Conservation (phyloP, 2,888 invertebrate species). For the Meteorus colon region DNA sequence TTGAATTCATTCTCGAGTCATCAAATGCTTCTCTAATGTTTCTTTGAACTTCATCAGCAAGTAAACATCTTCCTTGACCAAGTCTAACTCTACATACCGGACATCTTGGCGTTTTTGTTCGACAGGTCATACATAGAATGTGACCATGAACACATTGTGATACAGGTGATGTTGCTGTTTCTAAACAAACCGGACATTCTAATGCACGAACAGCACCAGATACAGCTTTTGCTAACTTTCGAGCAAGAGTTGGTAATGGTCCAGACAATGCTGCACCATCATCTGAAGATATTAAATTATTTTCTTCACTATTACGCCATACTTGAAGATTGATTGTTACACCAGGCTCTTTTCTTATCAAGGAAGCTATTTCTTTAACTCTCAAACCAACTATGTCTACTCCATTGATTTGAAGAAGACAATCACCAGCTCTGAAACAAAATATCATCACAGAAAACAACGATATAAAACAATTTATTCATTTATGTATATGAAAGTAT, state of each 20-base stretch:
- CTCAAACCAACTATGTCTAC: slow-evolving; percentile 76
- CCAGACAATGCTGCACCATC: slow-evolving; percentile 60
- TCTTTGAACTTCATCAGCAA: slow-evolving; percentile 68
- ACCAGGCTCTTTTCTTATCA: slow-evolving; percentile 58
- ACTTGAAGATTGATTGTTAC: slow-evolving; percentile 60
- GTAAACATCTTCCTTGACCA: slow-evolving; percentile 69
- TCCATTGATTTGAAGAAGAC: slow-evolving; percentile 80
- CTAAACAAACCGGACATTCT: slow-evolving; percentile 80
- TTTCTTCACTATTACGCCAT: slow-evolving; percentile 58
- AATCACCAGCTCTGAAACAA: slow-evolving; percentile 78
- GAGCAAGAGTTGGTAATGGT: slow-evolving; percentile 67
- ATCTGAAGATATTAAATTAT: slow-evolving; percentile 27
- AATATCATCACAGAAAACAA: background rate
- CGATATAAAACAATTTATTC: too few species aligned
- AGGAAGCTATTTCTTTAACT: slow-evolving; percentile 74
- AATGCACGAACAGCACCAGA: slow-evolving; percentile 68
- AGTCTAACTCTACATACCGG: slow-evolving; percentile 77
- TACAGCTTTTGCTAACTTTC: slow-evolving; percentile 64
- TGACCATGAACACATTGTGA: slow-evolving; percentile 80
- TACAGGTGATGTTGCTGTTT: slow-evolving; percentile 79
- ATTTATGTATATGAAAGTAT: too few species aligned
- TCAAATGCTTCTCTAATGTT: slow-evolving; percentile 65
- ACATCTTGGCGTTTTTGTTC: slow-evolving; percentile 76
- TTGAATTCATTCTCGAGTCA: slow-evolving; percentile 25
- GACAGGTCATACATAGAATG: slow-evolving; percentile 77